Evolutionary conservation across 2,888 invertebrate genomes (phyloP).

Genomic region (Trypoxylon attenuatum): DNA sequence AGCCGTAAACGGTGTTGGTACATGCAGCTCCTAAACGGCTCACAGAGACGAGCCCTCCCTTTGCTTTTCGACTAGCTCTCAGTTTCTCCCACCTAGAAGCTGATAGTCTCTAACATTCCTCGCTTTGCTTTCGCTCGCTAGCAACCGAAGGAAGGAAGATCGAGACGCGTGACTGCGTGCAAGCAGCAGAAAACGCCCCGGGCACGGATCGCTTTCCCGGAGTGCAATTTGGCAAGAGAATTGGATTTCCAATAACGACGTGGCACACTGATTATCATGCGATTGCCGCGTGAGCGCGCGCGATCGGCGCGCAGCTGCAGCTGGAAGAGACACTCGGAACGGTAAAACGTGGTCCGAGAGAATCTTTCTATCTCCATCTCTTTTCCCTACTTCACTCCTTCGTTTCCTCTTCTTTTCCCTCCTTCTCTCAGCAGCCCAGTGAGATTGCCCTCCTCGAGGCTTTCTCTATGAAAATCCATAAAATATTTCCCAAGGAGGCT

Average conservation of each 20-base stretch:
- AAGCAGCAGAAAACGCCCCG: slow-evolving; percentile 13
- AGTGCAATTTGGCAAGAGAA: slow-evolving; percentile 53
- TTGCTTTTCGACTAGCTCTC: no score
- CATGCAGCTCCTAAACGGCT: no score
- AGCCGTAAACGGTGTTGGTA: background rate
- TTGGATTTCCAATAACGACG: slow-evolving; percentile 56
- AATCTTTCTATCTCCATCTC: no score
- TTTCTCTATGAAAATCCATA: slow-evolving; percentile 44
- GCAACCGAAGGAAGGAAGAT: no score
- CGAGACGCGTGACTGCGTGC: slow-evolving; percentile 13
- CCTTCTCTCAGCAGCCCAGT: slow-evolving; percentile 1
- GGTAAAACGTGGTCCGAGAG: slow-evolving; percentile 9
- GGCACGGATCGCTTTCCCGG: slow-evolving; percentile 46
- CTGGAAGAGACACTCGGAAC: background rate
- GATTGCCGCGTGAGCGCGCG: slow-evolving; percentile 45
- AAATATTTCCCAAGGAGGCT: slow-evolving; percentile 43
- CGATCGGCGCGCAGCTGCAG: slow-evolving; percentile 22
- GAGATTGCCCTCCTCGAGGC: slow-evolving; percentile 27
- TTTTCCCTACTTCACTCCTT: no score
- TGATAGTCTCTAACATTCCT: no score
- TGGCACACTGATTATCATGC: slow-evolving; percentile 54
- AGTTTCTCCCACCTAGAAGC: no score
- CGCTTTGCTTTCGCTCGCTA: no score
- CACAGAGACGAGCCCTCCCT: no score
- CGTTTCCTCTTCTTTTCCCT: no score